Conservation (phyloP, 2,888 invertebrate genomes). For the Theodoxus fluviatilis region DNA sequence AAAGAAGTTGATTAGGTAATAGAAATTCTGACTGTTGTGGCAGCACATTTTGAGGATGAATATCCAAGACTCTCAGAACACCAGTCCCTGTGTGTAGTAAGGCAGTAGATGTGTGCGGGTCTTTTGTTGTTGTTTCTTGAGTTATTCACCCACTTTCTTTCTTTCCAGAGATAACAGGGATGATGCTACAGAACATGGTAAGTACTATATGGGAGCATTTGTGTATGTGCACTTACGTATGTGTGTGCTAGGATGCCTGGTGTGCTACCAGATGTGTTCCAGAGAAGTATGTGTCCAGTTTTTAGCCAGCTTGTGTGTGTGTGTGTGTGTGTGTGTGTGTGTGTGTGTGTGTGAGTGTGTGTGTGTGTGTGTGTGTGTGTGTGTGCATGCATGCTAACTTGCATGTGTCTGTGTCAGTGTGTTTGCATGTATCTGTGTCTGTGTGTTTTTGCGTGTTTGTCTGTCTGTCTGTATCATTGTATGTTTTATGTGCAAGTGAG, state of each 20-base stretch:
- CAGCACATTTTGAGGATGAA: too few relatives aligned
- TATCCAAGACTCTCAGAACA: too few relatives aligned
- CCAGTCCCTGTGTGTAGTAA: neutral
- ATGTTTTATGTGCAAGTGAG: slow-evolving; percentile 3
- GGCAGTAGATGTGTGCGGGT: neutral
- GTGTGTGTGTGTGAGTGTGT: slow-evolving; percentile 11
- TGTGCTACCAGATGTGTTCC: neutral
- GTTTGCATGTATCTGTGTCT: too few relatives aligned
- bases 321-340: neutral
- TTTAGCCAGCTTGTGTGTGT: neutral
- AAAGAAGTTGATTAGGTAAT: too few relatives aligned
- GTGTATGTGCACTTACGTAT: too few relatives aligned
- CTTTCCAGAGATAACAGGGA: slow-evolving; percentile 76
- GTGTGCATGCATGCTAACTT: too few relatives aligned
- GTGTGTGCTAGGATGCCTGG: neutral
- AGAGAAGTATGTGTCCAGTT: neutral
- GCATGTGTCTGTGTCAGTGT: too few relatives aligned
- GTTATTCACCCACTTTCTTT: neutral
- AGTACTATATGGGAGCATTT: slow-evolving; percentile 21
- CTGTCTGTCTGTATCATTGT: too few relatives aligned
- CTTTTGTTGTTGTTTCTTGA: neutral
- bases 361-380: too few relatives aligned
- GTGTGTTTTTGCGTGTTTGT: too few relatives aligned
- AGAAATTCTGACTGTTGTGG: too few relatives aligned
- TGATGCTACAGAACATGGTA: slow-evolving; percentile 78